Percentiles rank a stretch among this genome's conserved stretches.
phyloP scores from a whole-genome alignment of 2,888 invertebrate genomes.

The Cantharis lateralis region DNA sequence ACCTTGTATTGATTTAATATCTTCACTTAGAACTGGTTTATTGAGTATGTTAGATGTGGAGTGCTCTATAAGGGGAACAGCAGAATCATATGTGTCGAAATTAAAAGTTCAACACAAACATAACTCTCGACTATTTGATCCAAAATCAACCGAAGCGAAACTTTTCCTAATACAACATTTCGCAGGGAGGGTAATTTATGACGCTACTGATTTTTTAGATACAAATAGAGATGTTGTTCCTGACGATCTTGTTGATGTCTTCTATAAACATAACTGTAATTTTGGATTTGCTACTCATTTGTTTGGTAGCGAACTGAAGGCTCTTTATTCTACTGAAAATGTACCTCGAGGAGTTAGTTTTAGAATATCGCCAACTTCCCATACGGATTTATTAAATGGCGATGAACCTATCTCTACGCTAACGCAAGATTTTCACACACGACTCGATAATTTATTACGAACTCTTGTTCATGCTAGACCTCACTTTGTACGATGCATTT shows the following conservation, averaged over 20 bases:
- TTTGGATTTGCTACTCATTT: conserved; percentile 97
- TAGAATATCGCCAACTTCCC: conserved; percentile 87
- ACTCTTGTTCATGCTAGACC: conserved; percentile 92
- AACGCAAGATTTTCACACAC: conserved; percentile 94
- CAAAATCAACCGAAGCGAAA: conserved; percentile 77
- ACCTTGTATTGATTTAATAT: conserved; percentile 93
- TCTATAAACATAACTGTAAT: conserved; percentile 90
- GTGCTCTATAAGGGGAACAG: conserved; percentile 81
- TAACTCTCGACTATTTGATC: conserved; percentile 80
- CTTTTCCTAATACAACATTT: conserved; percentile 92
- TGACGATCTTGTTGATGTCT: conserved; percentile 89
- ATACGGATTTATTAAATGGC: conserved; percentile 80
- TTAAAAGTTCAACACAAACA: conserved; percentile 80
- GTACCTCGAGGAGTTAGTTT: conserved; percentile 81
- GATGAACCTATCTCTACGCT: conserved; percentile 87
- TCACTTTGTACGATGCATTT: conserved; percentile 91
- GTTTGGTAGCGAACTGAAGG: conserved; percentile 91
- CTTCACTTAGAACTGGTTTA: conserved; percentile 88
- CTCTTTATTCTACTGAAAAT: conserved; percentile 73
- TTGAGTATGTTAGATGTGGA: conserved; percentile 92
- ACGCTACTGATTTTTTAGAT: conserved; percentile 86
- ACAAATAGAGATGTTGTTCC: conserved; percentile 92
- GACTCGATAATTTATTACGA: conserved; percentile 88
- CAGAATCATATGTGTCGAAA: conserved; percentile 80
- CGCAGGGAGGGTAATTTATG: conserved; percentile 84